Conservation (phyloP, 2,888 invertebrate species). For the Polyploca ridens region DNA sequence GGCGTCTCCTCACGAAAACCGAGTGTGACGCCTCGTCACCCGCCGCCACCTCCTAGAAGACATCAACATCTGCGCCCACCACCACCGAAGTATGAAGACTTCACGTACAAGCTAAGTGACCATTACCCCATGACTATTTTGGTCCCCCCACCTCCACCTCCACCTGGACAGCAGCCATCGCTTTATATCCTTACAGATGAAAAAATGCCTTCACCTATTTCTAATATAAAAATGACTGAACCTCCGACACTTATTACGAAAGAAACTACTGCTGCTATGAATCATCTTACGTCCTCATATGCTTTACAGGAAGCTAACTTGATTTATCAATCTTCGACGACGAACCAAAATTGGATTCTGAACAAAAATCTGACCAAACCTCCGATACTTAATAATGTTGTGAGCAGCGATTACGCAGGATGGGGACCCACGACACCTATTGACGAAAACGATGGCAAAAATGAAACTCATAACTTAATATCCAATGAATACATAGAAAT, state of each 20-base stretch:
- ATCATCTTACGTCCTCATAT: constrained; percentile 68
- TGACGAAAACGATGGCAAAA: constrained; percentile 54
- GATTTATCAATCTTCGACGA: constrained; percentile 86
- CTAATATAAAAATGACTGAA: constrained; percentile 47
- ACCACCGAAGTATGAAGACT: constrained; percentile 77
- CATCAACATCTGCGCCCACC: constrained; percentile 48
- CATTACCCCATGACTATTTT: constrained; percentile 87
- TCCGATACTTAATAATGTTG: constrained; percentile 54
- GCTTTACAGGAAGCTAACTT: constrained; percentile 86
- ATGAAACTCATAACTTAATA: constrained; percentile 74
- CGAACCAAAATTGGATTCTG: constrained; percentile 75
- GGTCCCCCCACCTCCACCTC: constrained; percentile 87
- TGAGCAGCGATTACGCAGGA: constrained; percentile 78
- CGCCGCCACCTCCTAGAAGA: constrained; percentile 49
- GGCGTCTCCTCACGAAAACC: constrained; percentile 89
- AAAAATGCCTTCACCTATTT: constrained; percentile 42
- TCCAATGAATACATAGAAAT: constrained; percentile 57
- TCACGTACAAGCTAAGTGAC: constrained; percentile 79
- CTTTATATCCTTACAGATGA: constrained; percentile 63
- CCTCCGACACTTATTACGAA: constrained; percentile 41
- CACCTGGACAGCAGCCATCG: constrained; percentile 68
- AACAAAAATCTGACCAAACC: constrained; percentile 59
- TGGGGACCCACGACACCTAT: constrained; percentile 79
- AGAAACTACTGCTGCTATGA: constrained; percentile 49
- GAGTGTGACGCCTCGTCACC: constrained; percentile 81